A percentile compares a stretch with the other conserved stretches of the same genome.
Conservation (phyloP, 1,140 invertebrate species). For the Harpegnathos saltator region DNA sequence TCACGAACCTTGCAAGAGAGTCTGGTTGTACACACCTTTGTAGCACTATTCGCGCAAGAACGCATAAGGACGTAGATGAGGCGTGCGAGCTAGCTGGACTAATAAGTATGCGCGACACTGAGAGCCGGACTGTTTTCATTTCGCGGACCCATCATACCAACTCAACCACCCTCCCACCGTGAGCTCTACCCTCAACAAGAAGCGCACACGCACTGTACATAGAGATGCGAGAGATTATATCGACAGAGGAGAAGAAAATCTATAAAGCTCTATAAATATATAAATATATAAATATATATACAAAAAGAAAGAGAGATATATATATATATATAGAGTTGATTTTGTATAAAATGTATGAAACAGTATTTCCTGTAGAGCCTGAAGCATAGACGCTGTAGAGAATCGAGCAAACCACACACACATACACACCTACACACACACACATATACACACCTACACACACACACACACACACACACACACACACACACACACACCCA, state of each 20-base stretch:
- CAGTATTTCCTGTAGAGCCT: conserved; percentile 75
- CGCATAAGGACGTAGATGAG: not conserved
- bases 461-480: conserved; percentile 51
- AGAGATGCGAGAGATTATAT: conserved; percentile 73
- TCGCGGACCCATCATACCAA: conserved; percentile 32
- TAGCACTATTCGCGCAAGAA: not conserved
- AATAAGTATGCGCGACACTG: conserved; percentile 34
- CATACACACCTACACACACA: no score
- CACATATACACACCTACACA: no score
- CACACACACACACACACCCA: conserved; percentile 19
- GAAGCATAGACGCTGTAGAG: conserved; percentile 63
- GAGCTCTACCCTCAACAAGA: conserved; percentile 53
- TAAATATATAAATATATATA: conserved; percentile 70
- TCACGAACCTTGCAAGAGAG: conserved; percentile 43
- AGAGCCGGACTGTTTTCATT: conserved; percentile 32
- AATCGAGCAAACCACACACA: conserved; percentile 17
- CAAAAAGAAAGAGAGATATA: conserved; percentile 38
- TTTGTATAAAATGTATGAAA: conserved; percentile 76
- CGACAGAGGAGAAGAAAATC: conserved; percentile 55
- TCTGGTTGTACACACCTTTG: conserved; percentile 39
- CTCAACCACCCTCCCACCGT: conserved; percentile 48
- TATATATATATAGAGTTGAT: conserved; percentile 70
- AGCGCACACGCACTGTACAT: conserved; percentile 76
- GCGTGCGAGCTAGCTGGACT: conserved; percentile 29
- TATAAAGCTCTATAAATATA: conserved; percentile 27